Base-by-base conservation (phyloP, 1,140 invertebrate genomes). In the Xylocopa sonorina region DNA sequence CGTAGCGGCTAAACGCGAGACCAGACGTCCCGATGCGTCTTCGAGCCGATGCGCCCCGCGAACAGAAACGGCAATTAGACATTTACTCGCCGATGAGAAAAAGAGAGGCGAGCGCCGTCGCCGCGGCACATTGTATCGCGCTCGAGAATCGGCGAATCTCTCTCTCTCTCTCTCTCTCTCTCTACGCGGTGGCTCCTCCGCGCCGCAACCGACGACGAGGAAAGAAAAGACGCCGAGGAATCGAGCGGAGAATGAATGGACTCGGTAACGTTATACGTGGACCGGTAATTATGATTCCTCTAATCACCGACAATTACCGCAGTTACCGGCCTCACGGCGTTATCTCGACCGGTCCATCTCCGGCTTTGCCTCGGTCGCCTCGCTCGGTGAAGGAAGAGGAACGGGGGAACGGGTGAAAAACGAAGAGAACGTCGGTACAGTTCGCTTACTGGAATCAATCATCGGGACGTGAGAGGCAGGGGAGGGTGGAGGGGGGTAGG, bases 241-340 rank as follows among this genome's bases (percentile, higher is more conserved):
- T 66, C 64, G 73, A 80, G 63, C 58, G 69, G 80, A 76, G 83
- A 88, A 91, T 88, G 87, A 91, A 91, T 90, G 87, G 83, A 90
- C 85, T 79, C 76, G 76, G 88, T 88, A 90, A 91, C 87, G 88
- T 89, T 89, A 89, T 89, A 88, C 88, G 83, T 82, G 87, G 85
- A 80, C 87, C 86, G 86, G 89, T 90, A 91, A 91, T 91, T 91
- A 91, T 91, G 89, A 91, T 89, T 91, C 89, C 89, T 91, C 90
- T 91, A 90, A 91, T 91, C 88, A 90, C 85, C 88, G 90, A 89
- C 90, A 89, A 90, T 91, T 91, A 91, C 89, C 83, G 89, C 88
- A 89, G 90, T 90, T 90, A 90, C 88, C 88, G 84, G 85, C 79
- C 88, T 88, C 86, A 86, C 87, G 88, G 86, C 84, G 85, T 90